phyloP scores from a whole-genome alignment of 2,113 vertebrate genomes.

The Eonycteris spelaea region DNA sequence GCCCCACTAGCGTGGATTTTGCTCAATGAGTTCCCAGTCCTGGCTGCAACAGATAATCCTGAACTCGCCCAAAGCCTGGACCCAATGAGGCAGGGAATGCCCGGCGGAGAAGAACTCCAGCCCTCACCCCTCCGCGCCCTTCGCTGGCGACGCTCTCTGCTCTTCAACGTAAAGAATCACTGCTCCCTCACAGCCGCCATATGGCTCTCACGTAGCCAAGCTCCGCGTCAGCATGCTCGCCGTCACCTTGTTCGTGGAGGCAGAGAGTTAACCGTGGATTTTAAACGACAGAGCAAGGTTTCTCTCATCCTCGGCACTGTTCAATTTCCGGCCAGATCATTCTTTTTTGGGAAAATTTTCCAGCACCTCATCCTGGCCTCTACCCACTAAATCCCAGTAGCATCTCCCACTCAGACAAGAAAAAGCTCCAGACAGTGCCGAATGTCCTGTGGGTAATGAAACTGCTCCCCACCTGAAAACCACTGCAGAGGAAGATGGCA shows the following conservation, averaged over 20 bases:
- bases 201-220: not conserved
- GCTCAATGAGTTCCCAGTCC: not conserved
- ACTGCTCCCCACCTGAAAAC: not conserved
- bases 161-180: not conserved
- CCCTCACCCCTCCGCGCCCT: not conserved
- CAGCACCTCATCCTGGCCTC: not conserved
- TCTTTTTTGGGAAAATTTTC: not conserved
- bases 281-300: not conserved
- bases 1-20: not conserved
- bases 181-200: not conserved
- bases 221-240: accelerated
- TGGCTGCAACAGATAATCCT: not conserved
- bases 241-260: not conserved
- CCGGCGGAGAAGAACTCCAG: not conserved
- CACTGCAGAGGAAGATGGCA: not conserved
- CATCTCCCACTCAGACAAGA: not conserved
- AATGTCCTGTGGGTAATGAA: not conserved
- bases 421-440: not conserved
- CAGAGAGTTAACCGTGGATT: not conserved
- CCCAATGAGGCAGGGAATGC: too few species aligned
- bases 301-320: not conserved
- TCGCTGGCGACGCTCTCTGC: not conserved
- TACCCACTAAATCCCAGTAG: not conserved
- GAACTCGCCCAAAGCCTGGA: too few species aligned
- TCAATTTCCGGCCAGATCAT: not conserved